A percentile compares a stretch with the other conserved stretches of the same genome.
Conservation (phyloP, 2,113 vertebrate species). For the Sminthopsis crassicaudata region DNA sequence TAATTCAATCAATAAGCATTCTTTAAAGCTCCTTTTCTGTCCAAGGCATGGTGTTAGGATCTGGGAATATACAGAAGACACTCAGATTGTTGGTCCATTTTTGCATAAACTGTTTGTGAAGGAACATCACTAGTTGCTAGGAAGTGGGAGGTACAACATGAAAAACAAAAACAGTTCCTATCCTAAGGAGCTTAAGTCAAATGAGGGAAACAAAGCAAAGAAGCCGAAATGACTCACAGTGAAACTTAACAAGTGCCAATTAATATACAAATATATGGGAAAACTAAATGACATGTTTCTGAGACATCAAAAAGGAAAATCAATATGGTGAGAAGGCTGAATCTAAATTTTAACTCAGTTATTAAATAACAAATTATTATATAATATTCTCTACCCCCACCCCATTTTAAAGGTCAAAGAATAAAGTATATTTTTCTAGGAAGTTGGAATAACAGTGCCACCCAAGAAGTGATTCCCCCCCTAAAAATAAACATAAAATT, state of each 20-base stretch:
- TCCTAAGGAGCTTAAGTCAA: slow-evolving; percentile 17
- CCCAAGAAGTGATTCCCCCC: slow-evolving; percentile 51
- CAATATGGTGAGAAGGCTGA: slow-evolving; percentile 32
- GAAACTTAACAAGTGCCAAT: slow-evolving; percentile 19
- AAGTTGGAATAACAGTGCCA: slow-evolving; percentile 54
- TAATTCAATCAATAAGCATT: not conserved
- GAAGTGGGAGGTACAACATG: not conserved
- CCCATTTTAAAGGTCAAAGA: slow-evolving; percentile 10
- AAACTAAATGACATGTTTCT: slow-evolving; percentile 21
- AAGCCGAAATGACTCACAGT: slow-evolving; percentile 18
- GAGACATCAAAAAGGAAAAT: slow-evolving; percentile 48
- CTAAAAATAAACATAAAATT: slow-evolving; percentile 60
- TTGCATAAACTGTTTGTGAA: not conserved
- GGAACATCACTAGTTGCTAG: not conserved
- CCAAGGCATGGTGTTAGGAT: not conserved
- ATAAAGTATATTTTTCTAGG: slow-evolving; percentile 48
- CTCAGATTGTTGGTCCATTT: slow-evolving; percentile 13
- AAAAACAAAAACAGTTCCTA: slow-evolving; percentile 22
- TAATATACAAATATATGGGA: slow-evolving; percentile 18
- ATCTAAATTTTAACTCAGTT: slow-evolving; percentile 47
- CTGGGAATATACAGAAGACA: not conserved
- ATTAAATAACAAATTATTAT: slow-evolving; percentile 49
- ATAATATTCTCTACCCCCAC: not conserved
- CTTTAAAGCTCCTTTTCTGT: not conserved
- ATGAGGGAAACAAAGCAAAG: slow-evolving; percentile 31